Evolutionary conservation across 2,797 vertebrate species (phyloP), one percentile per base, ranked within the genome.

Genomic region (Danio tinwini): DNA sequence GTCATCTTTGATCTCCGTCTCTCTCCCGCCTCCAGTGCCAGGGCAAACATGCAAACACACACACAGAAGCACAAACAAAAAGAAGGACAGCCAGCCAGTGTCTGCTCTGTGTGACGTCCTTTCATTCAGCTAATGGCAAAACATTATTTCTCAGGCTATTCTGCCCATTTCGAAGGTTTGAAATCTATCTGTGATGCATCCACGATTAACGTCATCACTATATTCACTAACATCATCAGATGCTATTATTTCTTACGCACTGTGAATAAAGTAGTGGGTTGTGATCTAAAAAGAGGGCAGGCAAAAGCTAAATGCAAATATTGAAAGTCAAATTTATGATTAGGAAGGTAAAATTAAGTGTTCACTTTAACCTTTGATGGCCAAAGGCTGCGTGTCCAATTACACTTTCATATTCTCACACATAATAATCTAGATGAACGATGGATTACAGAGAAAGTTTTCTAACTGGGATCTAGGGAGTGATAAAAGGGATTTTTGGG

Each of bases 1-100:
- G 49, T 86, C 73, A 58, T 49, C 62, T 74, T 64, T 64, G 67
- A 74, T 81, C 58, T 81, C 62, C 19, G 53, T 74, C 56, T 50
- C 42, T 16, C 44, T 70, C 64, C 45, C 64, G 47, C 67, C 47
- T 49, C 71, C 64, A 81, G 14, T 44, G 58, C 69, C 83, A 80
- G 64, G 64, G 44, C 78, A 47, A 59, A 61, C 77, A 21, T 40
- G 58, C 49, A 56, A 7, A 78, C 56, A 17, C 42, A 85, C 42
- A 47, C 13, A 63, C 62, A 53, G n/a, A 76, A 21, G 6, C 39
- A 67, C 55, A 71, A 53, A 53, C 45, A 55, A 52, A 63, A 47
- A 55, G 56, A 59, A 45, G 13, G 10, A 64, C 65, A 65, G 13
- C 11, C 47, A 44, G 40, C 63, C 56, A 74, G 52, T 56, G 40